phyloP scores from a whole-genome alignment of 2,113 vertebrate species.

The Blennius ocellaris region DNA sequence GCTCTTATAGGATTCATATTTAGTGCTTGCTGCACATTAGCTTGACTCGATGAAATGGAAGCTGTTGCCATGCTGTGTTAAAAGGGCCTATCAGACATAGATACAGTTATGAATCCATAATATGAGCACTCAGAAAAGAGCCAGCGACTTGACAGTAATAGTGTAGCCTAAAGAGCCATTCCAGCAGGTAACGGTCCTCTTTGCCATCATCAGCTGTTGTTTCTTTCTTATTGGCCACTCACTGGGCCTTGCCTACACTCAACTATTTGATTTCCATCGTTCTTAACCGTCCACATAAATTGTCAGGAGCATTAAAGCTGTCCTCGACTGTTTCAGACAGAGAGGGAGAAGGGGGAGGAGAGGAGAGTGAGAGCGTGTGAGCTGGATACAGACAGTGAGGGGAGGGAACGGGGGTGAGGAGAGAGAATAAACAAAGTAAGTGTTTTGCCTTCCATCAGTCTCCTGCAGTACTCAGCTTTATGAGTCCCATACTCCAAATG shows the following conservation, averaged over 20 bases:
- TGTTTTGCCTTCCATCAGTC: constrained; percentile 83
- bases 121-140: constrained; percentile 73
- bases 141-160: constrained; percentile 75
- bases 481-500: constrained; percentile 79
- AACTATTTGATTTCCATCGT: constrained; percentile 84
- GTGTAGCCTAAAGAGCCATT: constrained; percentile 71
- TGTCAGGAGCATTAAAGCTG: constrained; percentile 85
- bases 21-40: constrained; percentile 66
- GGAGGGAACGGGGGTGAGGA: constrained; percentile 72
- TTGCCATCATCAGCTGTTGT: constrained; percentile 81
- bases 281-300: constrained; percentile 84
- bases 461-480: constrained; percentile 81
- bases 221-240: constrained; percentile 82
- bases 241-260: constrained; percentile 81
- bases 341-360: constrained; percentile 21
- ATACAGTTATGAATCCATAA: constrained; percentile 76
- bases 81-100: constrained; percentile 67
- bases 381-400: constrained; percentile 70
- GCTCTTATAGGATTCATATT: constrained; percentile 59
- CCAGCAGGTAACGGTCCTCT: constrained; percentile 78
- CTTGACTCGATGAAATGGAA: constrained; percentile 70
- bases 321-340: constrained; percentile 78
- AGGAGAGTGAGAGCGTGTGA: constrained; percentile 61
- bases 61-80: constrained; percentile 67
- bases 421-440: constrained; percentile 81